These are phyloP conservation scores for Clivina fossor DNA, from an alignment of 2,888 invertebrate genomes.

Conservation along the genomic window DNA sequence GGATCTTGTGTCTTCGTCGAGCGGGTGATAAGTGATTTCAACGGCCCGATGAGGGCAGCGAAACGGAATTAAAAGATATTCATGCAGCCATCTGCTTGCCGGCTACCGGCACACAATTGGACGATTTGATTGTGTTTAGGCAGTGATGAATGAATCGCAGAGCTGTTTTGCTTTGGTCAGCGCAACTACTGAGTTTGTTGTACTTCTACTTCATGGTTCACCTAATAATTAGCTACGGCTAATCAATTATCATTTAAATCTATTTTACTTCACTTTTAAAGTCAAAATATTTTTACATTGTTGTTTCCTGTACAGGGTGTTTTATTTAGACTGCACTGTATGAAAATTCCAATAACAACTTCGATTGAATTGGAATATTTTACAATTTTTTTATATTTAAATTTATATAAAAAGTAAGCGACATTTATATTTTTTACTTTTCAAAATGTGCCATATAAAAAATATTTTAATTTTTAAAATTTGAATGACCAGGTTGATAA, in stretches of 20 bases:
- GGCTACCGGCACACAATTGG: constrained; percentile 20
- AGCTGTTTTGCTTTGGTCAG: not conserved
- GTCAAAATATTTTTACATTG: constrained; percentile 19
- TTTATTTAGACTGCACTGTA: not conserved
- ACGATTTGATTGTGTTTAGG: constrained; percentile 26
- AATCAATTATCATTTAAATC: constrained; percentile 27
- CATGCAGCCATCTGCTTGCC: constrained; percentile 48
- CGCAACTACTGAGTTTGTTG: not conserved
- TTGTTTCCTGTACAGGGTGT: not conserved
- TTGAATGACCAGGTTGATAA: not conserved
- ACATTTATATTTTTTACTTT: not conserved
- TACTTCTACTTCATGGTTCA: not conserved
- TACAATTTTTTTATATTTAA: too few species aligned
- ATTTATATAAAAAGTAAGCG: too few species aligned
- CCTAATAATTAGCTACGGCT: constrained; percentile 30
- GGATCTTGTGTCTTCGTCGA: constrained; percentile 3
- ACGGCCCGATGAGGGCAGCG: constrained; percentile 46
- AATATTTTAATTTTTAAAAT: not conserved
- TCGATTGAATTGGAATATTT: too few species aligned
- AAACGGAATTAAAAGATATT: constrained; percentile 48
- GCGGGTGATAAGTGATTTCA: constrained; percentile 47
- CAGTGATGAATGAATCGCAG: constrained; percentile 27
- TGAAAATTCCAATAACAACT: too few species aligned
- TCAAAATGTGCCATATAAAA: not conserved
- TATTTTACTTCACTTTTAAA: constrained; percentile 21